phyloP scores from a whole-genome alignment of 2,113 vertebrate genomes.

The Carlito syrichta region DNA sequence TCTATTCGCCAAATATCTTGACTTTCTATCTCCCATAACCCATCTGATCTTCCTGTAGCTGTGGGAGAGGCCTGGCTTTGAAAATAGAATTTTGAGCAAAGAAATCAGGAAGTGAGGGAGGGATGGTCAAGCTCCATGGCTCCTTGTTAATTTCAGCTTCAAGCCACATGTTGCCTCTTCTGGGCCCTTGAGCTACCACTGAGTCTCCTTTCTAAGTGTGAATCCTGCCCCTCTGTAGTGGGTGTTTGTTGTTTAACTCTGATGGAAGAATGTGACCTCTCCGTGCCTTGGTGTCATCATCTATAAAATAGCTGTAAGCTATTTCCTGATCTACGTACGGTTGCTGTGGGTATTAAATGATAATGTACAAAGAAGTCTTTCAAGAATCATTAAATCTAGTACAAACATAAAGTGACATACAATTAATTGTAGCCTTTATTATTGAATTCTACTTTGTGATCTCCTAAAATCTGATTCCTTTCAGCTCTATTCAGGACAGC shows the following conservation, averaged over 20 bases:
- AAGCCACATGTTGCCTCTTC: background rate
- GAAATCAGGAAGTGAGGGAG: background rate
- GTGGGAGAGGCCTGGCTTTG: slow-evolving; percentile 14
- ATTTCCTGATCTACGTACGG: background rate
- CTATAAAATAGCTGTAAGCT: background rate
- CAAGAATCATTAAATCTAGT: background rate
- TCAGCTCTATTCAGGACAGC: background rate
- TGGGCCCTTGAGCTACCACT: background rate
- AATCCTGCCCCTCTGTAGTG: background rate
- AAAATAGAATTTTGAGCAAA: slow-evolving; percentile 43
- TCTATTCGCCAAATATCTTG: slow-evolving; percentile 35
- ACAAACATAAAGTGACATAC: background rate
- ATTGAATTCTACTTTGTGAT: background rate
- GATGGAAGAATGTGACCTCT: background rate
- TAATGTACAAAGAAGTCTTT: background rate
- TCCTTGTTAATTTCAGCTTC: background rate
- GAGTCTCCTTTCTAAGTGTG: background rate
- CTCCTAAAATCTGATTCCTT: background rate
- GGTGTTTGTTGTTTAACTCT: background rate
- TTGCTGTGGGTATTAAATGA: background rate
- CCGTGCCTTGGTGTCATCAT: background rate
- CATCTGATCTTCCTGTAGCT: slow-evolving; percentile 13
- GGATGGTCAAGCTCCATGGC: background rate
- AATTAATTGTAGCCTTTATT: background rate
- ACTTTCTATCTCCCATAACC: background rate